These are phyloP conservation scores for Prochilodus magdalenae DNA, from an alignment of 2,113 vertebrate species.

Conservation along the genomic window DNA sequence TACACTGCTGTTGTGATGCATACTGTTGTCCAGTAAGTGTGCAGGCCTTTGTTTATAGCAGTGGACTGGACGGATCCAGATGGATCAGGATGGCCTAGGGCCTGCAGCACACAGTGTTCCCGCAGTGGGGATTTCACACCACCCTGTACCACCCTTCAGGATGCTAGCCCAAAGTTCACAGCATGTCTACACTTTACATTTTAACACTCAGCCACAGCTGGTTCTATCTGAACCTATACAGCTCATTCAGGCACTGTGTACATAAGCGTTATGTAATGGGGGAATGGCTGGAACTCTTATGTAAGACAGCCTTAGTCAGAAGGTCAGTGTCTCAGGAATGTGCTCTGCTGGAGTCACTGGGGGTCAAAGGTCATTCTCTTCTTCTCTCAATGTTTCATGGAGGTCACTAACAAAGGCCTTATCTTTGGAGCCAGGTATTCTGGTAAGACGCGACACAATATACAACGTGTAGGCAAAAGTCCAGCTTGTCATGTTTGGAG, in stretches of 20 bases:
- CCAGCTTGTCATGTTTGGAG: no score
- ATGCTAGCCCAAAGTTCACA: not conserved
- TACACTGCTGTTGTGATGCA: no score
- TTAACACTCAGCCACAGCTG: not conserved
- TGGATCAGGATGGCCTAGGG: not conserved
- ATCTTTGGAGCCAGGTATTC: no score
- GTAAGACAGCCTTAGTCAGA: not conserved
- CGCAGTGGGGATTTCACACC: no score
- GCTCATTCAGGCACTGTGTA: conserved; percentile 3
- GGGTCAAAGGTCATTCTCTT: not conserved
- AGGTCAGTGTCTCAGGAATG: not conserved
- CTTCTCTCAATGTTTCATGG: not conserved
- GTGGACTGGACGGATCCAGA: no score
- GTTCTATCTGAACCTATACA: not conserved
- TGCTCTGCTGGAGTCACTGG: not conserved
- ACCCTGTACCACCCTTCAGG: not conserved
- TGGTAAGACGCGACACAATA: no score
- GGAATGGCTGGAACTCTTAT: conserved; percentile 1
- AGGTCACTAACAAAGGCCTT: no score
- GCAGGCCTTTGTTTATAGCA: no score
- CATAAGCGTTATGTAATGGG: conserved; percentile 28
- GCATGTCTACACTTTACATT: not conserved
- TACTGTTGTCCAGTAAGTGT: no score
- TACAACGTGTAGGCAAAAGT: no score
- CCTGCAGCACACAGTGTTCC: not conserved